Evolutionary conservation across 2,888 invertebrate species (phyloP).

Genomic region (Lasioglossum lativentre): DNA sequence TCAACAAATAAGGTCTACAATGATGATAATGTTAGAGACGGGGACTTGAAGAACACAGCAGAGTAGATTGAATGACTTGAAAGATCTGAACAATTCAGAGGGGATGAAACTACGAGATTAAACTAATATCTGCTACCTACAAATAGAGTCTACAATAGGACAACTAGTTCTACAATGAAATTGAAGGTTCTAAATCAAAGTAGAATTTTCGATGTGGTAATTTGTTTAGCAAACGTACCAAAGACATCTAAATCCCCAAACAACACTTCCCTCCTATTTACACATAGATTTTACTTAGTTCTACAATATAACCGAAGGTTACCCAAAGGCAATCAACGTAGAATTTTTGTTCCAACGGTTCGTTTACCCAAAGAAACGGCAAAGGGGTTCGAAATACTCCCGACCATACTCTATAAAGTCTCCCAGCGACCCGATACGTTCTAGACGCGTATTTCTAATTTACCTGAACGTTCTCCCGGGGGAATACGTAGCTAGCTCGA

Average conservation of each 20-base stretch:
- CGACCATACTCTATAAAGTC: background rate
- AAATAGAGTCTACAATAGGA: background rate
- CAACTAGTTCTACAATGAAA: background rate
- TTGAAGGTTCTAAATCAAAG: background rate
- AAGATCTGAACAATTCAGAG: background rate
- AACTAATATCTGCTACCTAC: background rate
- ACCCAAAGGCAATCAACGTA: background rate
- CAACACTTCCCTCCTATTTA: background rate
- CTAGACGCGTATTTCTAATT: conserved; percentile 1
- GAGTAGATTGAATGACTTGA: too few relatives aligned
- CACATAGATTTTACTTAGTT: background rate
- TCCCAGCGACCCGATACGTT: background rate
- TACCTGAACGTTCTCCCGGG: background rate
- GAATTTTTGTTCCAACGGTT: background rate
- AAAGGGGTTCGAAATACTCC: background rate
- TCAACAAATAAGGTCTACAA: background rate
- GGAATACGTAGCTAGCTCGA: background rate
- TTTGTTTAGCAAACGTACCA: background rate
- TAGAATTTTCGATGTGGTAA: background rate
- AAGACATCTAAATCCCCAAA: background rate
- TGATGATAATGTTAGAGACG: background rate
- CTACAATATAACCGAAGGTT: background rate
- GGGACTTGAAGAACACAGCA: background rate
- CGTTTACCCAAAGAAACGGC: background rate
- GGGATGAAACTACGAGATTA: background rate